These are phyloP conservation scores for Pseudorhombus dupliciocellatus DNA, from an alignment of 2,113 vertebrate species.

Conservation along the genomic window DNA sequence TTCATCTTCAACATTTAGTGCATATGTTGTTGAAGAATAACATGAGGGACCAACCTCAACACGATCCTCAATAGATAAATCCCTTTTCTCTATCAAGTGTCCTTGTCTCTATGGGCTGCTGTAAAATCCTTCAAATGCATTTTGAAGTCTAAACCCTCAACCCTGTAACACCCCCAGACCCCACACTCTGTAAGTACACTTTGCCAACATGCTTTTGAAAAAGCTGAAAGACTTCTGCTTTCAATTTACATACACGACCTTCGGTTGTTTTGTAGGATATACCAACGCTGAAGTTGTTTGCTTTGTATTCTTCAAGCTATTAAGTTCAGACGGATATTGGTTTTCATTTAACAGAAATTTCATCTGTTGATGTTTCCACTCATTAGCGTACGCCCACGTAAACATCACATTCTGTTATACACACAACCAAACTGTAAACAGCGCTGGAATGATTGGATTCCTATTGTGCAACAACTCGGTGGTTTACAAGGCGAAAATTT, in stretches of 20 bases:
- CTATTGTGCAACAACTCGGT: background rate
- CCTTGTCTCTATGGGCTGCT: background rate
- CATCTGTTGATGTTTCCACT: constrained; percentile 4
- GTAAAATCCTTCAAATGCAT: background rate
- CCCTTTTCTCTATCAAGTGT: background rate
- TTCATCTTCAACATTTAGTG: background rate
- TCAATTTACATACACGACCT: background rate
- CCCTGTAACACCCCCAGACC: background rate
- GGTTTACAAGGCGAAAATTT: background rate
- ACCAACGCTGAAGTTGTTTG: background rate
- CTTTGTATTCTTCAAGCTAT: background rate
- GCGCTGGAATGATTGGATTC: background rate
- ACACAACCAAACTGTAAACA: constrained; percentile 1
- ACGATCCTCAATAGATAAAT: background rate
- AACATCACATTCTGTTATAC: background rate
- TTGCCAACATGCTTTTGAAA: background rate
- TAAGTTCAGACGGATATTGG: background rate
- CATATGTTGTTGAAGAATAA: background rate
- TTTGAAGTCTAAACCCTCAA: background rate
- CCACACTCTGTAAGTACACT: background rate
- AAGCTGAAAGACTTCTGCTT: background rate
- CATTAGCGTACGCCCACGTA: background rate
- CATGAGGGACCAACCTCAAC: background rate
- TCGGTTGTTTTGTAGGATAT: background rate
- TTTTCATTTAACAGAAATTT: constrained; percentile 35